Evolutionary conservation across 2,797 vertebrate genomes (phyloP), one percentile per base, ranked within the genome.

Genomic region (Microcaecilia unicolor): DNA sequence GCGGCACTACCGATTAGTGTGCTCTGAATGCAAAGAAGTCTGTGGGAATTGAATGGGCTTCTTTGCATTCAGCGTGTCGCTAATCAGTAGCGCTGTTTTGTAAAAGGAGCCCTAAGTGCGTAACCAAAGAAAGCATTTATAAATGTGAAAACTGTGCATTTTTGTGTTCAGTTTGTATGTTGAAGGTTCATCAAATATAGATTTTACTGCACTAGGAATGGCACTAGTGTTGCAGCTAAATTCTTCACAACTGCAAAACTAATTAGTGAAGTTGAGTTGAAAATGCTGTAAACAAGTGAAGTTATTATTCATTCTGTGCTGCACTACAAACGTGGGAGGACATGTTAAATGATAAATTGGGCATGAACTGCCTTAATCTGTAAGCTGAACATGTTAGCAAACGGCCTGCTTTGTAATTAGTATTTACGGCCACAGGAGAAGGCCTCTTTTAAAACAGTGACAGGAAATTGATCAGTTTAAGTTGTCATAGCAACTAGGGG

Each of bases 391-490:
- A 78, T 71, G 72, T 67, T 66, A 78, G 68, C 33, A 48, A 72
- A 72, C 40, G 63, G 59, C 72, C 74, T 77, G 74, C 51, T 82
- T 68, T 58, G 67, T 84, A 84, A 87, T 87, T 81, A 86, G 78
- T 54, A 64, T 80, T 66, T 76, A 79, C 43, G 64, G 79, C 70
- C 74, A 72, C 65, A 74, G 74, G 74, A 85, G 75, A 80, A 67
- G 61, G 64, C 51, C 60, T 75, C 68, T 70, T 74, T 77, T 68
- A 70, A 66, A 83, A 72, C 59, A 68, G 67, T 80, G 81, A 76
- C 76, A 83, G 76, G 74, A 86, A 85, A 89, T 87, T 85, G 84
- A 87, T 88, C 80, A 77, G 73, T 77, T 80, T 82, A 67, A 55
- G 80, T 86, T 74, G 70, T 73, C 54, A 50, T 79, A 67, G 79